These are phyloP conservation scores for Archips crataeganus DNA, from an alignment of 2,888 invertebrate genomes.

Conservation along the genomic window DNA sequence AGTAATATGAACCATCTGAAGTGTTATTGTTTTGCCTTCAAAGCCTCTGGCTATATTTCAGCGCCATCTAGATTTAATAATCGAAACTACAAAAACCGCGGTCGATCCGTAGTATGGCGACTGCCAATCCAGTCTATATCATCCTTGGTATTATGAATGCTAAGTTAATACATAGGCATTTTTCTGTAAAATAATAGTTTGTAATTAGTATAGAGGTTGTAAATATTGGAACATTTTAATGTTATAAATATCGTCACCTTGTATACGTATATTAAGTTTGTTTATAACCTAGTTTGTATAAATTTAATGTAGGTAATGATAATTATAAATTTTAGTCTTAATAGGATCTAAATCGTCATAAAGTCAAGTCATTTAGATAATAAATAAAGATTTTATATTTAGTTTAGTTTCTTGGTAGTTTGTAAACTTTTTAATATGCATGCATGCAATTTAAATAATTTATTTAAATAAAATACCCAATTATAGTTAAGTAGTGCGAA, in stretches of 20 bases:
- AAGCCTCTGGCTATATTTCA: too few relatives aligned
- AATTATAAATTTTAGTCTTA: neutral
- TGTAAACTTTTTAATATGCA: conserved; percentile 31
- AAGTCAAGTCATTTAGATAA: conserved; percentile 27
- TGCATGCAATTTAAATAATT: conserved; percentile 36
- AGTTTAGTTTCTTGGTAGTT: conserved; percentile 9
- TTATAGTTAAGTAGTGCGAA: conserved; percentile 17
- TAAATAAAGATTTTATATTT: neutral
- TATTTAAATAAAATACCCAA: conserved; percentile 19
- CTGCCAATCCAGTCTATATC: too few relatives aligned
- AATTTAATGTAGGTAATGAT: neutral
- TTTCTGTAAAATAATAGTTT: too few relatives aligned
- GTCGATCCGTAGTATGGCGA: too few relatives aligned
- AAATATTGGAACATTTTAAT: neutral
- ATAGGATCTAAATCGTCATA: too few relatives aligned
- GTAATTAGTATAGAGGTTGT: neutral
- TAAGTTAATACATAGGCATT: too few relatives aligned
- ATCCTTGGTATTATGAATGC: too few relatives aligned
- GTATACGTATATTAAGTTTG: neutral
- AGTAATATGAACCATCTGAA: too few relatives aligned
- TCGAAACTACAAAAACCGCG: too few relatives aligned
- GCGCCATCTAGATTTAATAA: too few relatives aligned
- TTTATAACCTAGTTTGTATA: neutral
- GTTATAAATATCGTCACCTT: conserved; percentile 20
- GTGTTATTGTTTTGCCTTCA: too few relatives aligned